These are phyloP conservation scores for Zaprionus camerounensis DNA, from an alignment of 1,140 invertebrate species.

Conservation along the genomic window DNA sequence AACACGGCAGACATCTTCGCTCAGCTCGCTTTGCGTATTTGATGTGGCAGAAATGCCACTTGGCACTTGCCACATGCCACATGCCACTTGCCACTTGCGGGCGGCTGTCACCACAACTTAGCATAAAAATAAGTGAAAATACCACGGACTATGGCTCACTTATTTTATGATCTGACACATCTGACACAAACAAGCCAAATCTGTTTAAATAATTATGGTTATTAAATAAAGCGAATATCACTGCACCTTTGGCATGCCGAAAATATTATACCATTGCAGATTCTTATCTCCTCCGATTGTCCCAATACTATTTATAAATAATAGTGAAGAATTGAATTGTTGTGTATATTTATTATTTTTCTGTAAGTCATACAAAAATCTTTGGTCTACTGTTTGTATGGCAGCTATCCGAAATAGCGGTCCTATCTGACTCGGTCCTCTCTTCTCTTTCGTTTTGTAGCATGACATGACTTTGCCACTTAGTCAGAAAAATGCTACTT, in stretches of 20 bases:
- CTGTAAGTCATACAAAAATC: no score
- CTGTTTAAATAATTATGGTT: slow-evolving; percentile 1
- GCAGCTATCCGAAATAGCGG: no score
- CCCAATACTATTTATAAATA: no score
- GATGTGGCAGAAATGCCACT: slow-evolving; percentile 12
- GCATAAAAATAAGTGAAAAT: slow-evolving; percentile 12
- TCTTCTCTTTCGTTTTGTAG: not conserved
- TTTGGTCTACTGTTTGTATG: no score
- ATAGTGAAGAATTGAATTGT: no score
- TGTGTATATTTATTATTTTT: no score
- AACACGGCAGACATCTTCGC: slow-evolving; percentile 20
- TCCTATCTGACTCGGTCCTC: no score
- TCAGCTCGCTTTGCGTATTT: slow-evolving; percentile 3
- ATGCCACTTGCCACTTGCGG: slow-evolving; percentile 6
- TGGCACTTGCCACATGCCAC: slow-evolving; percentile 29
- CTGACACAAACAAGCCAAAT: slow-evolving; percentile 7
- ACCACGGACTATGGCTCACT: not conserved
- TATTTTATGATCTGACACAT: slow-evolving; percentile 7
- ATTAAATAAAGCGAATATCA: not conserved
- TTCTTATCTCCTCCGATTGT: no score
- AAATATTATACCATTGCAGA: no score
- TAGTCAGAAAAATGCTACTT: slow-evolving; percentile 28
- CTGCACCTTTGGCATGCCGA: not conserved
- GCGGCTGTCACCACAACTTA: slow-evolving; percentile 21
- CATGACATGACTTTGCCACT: slow-evolving; percentile 6